Evolutionary conservation across 2,797 vertebrate species (phyloP).

Genomic region (Scyliorhinus canicula): DNA sequence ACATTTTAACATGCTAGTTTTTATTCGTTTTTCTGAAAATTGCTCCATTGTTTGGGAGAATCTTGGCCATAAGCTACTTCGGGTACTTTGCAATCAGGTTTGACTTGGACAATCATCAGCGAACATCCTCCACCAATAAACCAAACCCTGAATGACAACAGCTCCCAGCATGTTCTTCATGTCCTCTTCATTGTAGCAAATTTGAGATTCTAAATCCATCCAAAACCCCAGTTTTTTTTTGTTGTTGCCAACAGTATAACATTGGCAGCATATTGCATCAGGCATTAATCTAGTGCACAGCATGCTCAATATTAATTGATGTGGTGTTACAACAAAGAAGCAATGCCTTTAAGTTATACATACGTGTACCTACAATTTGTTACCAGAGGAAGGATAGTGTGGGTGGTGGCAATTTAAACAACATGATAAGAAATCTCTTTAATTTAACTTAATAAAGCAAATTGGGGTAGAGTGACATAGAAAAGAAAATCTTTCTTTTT

Average conservation of each 20-base stretch:
- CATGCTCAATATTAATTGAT: background rate
- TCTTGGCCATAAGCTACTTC: background rate
- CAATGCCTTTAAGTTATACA: background rate
- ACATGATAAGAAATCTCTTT: background rate
- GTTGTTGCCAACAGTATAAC: background rate
- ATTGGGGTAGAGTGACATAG: background rate
- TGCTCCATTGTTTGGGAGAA: background rate
- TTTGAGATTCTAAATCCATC: background rate
- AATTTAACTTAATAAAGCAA: background rate
- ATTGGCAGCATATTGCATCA: background rate
- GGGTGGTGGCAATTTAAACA: background rate
- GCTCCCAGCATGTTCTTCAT: background rate
- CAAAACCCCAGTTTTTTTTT: background rate
- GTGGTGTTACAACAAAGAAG: background rate
- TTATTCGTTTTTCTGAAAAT: background rate
- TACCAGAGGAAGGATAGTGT: background rate
- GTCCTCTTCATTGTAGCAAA: background rate
- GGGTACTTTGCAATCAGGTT: background rate
- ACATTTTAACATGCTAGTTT: background rate
- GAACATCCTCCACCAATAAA: background rate
- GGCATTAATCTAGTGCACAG: background rate
- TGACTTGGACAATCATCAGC: too few relatives aligned
- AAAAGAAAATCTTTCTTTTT: too few relatives aligned
- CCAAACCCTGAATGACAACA: background rate
- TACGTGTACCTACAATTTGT: background rate